phyloP scores from a whole-genome alignment of 2,888 invertebrate species.

The Sepioteuthis lessoniana region DNA sequence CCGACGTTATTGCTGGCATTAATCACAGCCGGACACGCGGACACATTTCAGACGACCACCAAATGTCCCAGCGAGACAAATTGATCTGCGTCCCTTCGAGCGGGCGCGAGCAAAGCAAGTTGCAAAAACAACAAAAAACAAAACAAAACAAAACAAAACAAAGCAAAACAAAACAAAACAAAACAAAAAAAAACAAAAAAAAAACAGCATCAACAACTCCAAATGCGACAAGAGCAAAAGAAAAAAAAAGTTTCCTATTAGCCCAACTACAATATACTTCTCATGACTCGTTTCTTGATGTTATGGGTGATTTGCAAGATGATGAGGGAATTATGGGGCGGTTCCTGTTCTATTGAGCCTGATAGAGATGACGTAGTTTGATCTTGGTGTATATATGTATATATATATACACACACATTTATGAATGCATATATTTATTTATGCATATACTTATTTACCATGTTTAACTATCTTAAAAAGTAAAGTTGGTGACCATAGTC shows the following conservation, averaged over 20 bases:
- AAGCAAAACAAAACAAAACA: too few species aligned
- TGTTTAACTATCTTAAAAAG: too few species aligned
- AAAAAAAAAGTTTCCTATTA: not conserved
- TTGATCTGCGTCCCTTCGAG: slow-evolving; percentile 7
- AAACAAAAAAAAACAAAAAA: too few species aligned
- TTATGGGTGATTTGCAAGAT: not conserved
- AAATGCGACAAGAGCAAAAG: too few species aligned
- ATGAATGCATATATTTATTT: too few species aligned
- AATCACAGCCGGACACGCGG: slow-evolving; percentile 33
- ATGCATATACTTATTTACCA: too few species aligned
- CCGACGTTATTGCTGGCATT: slow-evolving; percentile 33
- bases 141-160: too few species aligned
- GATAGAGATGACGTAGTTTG: not conserved
- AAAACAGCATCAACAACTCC: not conserved
- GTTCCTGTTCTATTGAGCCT: not conserved
- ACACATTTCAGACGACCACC: not conserved
- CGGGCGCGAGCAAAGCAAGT: not conserved
- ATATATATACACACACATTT: too few species aligned
- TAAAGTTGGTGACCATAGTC: too few species aligned
- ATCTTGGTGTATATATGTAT: too few species aligned
- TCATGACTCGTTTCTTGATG: not conserved
- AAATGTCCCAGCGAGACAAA: slow-evolving; percentile 33
- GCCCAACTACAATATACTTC: not conserved
- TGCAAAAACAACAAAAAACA: not conserved
- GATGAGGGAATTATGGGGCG: not conserved